Base-by-base conservation (phyloP, 53 echinoderm and acorn worm species). In the Astropecten irregularis region DNA sequence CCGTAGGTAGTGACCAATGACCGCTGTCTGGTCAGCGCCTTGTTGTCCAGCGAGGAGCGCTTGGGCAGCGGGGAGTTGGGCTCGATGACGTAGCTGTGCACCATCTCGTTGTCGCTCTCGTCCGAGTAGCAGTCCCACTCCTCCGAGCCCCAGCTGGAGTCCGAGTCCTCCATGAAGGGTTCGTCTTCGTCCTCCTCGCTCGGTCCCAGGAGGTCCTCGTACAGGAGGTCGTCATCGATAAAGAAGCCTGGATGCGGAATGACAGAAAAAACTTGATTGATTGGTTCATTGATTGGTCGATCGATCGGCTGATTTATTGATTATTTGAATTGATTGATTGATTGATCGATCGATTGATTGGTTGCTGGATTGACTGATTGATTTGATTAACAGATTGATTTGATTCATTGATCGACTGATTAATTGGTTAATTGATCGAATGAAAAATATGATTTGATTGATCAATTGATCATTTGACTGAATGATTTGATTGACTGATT, bases 181-280 rank as follows among this genome's bases (percentile, higher is more conserved):
- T 93, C 91, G 21, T 93, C 93, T n/a, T 85, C 84, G n/a, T 91
- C 91, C n/a, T 91, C 91, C 38, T 93, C 96, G 0, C 81, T 84
- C 10, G 83, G 74, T 5, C 82, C 90, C 18, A 94, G 81, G 81
- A 99, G 88, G 85, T 95, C 94, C 33, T 99, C 99, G 37, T 99
- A 99, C 9, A 94, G 88, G 2, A 94, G 90, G 74, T 99, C 99
- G 42, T 99, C 99, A 66, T 99, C 99, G 39, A 99, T 99, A 77
- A 99, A 99, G 87, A 99, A 95, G 31, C 91, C 91, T 91, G 63
- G 39, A 56, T 22, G 15, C 14, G 14, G 13, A 3, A 28, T 13
- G 2, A 44, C 11, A 37, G 36, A 2, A 35, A 38, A 20, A n/a
- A 35, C n/a, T n/a, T n/a, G n/a, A n/a, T n/a, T n/a, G n/a, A n/a